Conservation (phyloP, 2,888 invertebrate species). For the Ephialtes manifestator region DNA sequence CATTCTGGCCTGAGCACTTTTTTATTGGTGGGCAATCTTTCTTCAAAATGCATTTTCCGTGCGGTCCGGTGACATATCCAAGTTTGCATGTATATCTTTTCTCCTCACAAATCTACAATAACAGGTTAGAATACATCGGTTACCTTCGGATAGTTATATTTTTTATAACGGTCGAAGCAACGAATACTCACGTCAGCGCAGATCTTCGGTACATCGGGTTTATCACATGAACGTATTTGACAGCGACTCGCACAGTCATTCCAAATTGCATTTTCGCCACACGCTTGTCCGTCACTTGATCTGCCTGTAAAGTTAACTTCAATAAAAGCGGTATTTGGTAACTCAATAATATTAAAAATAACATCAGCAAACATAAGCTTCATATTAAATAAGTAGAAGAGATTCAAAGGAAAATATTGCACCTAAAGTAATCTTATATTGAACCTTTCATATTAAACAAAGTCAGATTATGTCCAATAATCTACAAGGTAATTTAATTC, state of each 20-base stretch:
- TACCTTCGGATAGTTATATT: not conserved
- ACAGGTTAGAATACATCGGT: not conserved
- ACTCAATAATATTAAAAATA: not conserved
- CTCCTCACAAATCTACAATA: not conserved
- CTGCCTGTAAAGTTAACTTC: not conserved
- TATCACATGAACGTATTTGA: not conserved
- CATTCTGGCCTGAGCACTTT: not conserved
- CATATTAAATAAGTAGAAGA: not conserved
- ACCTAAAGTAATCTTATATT: too few relatives aligned
- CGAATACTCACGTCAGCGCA: slow-evolving; percentile 3
- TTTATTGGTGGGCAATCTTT: not conserved
- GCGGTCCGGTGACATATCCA: not conserved
- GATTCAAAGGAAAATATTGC: not conserved
- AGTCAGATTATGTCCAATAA: too few relatives aligned
- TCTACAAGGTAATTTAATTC: too few relatives aligned
- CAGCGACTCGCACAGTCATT: not conserved
- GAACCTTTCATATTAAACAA: too few relatives aligned
- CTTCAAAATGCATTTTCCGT: not conserved
- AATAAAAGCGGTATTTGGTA: not conserved
- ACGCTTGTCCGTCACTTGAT: not conserved
- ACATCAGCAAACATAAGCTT: not conserved
- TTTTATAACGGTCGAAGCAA: not conserved
- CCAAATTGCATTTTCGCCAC: not conserved
- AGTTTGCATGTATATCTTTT: not conserved
- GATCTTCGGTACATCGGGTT: not conserved